Base-by-base conservation (phyloP, 1,140 invertebrate genomes). In the Lutraria rhynchaena region DNA sequence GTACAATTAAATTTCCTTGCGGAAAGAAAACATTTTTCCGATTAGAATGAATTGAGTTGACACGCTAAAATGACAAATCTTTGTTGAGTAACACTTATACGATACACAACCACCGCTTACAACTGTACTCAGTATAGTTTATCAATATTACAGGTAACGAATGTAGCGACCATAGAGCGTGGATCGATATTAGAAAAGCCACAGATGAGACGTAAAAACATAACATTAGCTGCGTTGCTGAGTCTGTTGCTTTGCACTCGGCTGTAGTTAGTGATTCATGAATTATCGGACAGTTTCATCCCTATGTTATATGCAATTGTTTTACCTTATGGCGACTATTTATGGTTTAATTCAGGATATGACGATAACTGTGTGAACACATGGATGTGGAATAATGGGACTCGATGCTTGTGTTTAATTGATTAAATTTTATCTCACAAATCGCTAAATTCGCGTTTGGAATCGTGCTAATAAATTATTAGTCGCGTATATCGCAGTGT, bases 171-270 rank as follows among this genome's bases (percentile, higher is more conserved):
- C 5, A 41, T 5, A 5, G 15, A 5, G 5, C 37, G 15, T 41
- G 15, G 58, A 75, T 75, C 73, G 27, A 75, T 75, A 75, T 27
- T 35, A 58, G 35, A 61, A 75, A 27, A 22, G 58, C 27, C 35
- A 41, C 37, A 3, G 58, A 41, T 63, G 57, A 75, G 27, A 75
- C 73, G 73, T 46, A 75, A 75, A 75, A 61, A 60, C 73, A 75
- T 75, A 75, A 63, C 58, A 75, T 75, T 75, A 75, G 35, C 73
- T 46, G 73, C 27, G 15, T 24, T 44, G 22, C 22, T 44, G 27
- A 5, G 73, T 27, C 19, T 44, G 24, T 7, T 7, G 5, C 37
- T 7, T 41, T 41, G 37, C 37, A 15, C 5, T 15, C 35, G 7
- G 31, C 35, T 22, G 19, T 31, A 27, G n/a, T 29, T 27, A 49